Base-by-base conservation (phyloP, 2,113 vertebrate genomes). In the Bujurquina vittata region DNA sequence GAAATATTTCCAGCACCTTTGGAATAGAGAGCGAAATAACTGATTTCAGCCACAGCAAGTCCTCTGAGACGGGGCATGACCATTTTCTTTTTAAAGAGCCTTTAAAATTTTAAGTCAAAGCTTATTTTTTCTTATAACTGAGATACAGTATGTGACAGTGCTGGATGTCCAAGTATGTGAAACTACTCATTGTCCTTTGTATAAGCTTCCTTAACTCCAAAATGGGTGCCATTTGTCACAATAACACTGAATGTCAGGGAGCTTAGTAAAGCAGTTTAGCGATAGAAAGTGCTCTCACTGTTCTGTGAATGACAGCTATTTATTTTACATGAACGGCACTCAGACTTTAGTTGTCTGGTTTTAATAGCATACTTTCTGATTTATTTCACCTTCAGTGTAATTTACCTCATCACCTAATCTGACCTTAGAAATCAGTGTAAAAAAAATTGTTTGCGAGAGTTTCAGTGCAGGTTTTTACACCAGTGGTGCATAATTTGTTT, bases 401-500 rank as follows among this genome's bases (percentile, higher is more conserved):
- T 40, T 35, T 65, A 29, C 15, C 10, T 49, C 18, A 55, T 31
- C 2, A 23, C 7, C 7, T 85, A 49, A 76, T 73, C 54, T 3
- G 15, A 43, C 46, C 12, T 57, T 40, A 55, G 10, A 40, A 49
- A 60, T 57, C 20, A 77, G 20, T 52, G 63, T 63, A 35, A 18
- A 79, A 62, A 37, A 67, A 67, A 46, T 26, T 26, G 37, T 81
- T 17, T 57, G 43, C 80, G 23, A 83, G 75, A 29, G 57, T 77
- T 17, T 81, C 54, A 55, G 67, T 29, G 6, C 75, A 6, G 46
- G 55, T 6, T 46, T 76, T 59, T 22, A 33, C 62, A 77, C 23
- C 72, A 89, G 57, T 35, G 77, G 76, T 79, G 87, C 61, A 26
- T 87, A 35, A 83, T 85, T 57, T 60, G 72, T 8, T 33, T 86